Conservation (phyloP, 2,113 vertebrate genomes). For the Donacobius atricapilla region DNA sequence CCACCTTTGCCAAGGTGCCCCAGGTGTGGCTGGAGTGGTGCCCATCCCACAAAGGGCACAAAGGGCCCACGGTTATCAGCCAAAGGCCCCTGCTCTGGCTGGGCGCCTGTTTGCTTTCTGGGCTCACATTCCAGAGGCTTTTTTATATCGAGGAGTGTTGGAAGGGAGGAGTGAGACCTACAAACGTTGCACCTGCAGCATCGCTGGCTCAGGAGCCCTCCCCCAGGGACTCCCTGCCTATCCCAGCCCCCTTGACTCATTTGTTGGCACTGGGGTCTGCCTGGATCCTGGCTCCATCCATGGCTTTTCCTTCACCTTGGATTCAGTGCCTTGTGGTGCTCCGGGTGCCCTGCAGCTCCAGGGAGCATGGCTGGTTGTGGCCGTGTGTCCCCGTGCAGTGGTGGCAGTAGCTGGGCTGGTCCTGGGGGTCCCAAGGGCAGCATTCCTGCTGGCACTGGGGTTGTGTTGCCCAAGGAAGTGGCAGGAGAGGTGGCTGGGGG, state of each 20-base stretch:
- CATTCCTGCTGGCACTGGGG: not conserved
- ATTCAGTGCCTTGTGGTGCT: not conserved
- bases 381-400: accelerated
- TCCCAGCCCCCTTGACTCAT: not conserved
- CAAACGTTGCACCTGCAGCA: not conserved
- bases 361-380: accelerated
- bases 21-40: not conserved
- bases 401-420: not conserved
- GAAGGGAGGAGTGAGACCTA: not conserved
- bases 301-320: not conserved
- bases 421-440: accelerated
- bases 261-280: not conserved
- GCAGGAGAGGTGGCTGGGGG: accelerated
- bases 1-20: not conserved
- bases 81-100: accelerated
- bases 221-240: accelerated
- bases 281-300: not conserved
- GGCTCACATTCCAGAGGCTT: not conserved
- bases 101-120: not conserved
- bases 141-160: accelerated
- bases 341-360: not conserved
- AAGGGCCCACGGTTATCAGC: not conserved
- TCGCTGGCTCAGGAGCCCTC: accelerated
- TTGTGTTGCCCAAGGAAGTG: accelerated
- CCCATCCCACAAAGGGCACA: not conserved